Conservation (phyloP, 2,113 vertebrate species). For the Morone saxatilis region DNA sequence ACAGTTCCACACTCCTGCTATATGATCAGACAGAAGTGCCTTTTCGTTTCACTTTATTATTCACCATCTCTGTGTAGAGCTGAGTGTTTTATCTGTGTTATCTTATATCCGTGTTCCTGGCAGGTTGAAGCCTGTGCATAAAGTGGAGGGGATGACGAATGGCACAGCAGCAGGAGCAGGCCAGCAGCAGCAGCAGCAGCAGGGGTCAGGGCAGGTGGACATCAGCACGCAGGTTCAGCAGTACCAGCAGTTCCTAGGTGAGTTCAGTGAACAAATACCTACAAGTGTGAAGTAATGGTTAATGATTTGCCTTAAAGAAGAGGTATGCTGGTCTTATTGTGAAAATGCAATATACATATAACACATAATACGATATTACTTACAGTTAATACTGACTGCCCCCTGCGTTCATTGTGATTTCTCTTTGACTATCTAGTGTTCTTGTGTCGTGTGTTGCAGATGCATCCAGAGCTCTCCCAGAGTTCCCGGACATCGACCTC, state of each 20-base stretch:
- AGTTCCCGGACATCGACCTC: constrained; percentile 92
- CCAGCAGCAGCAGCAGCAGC: constrained; percentile 87
- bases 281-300: not conserved
- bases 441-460: constrained; percentile 80
- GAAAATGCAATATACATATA: not conserved
- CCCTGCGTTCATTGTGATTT: not conserved
- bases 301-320: not conserved
- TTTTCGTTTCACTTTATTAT: constrained; percentile 8
- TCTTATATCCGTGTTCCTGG: not conserved
- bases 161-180: constrained; percentile 88
- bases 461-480: constrained; percentile 90
- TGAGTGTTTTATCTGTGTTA: not conserved
- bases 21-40: not conserved
- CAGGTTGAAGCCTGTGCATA: constrained; percentile 94
- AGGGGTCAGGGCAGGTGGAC: constrained; percentile 87
- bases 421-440: constrained; percentile 1
- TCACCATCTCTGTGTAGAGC: constrained; percentile 3
- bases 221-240: constrained; percentile 96
- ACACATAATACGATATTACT: not conserved
- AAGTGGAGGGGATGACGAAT: constrained; percentile 95
- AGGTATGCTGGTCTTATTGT: not conserved
- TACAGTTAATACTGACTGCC: not conserved
- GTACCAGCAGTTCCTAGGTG: constrained; percentile 95
- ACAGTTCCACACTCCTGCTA: not conserved
- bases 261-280: constrained; percentile 43